phyloP scores from a whole-genome alignment of 2,797 vertebrate genomes.

The Triplophysa yarkandensis region DNA sequence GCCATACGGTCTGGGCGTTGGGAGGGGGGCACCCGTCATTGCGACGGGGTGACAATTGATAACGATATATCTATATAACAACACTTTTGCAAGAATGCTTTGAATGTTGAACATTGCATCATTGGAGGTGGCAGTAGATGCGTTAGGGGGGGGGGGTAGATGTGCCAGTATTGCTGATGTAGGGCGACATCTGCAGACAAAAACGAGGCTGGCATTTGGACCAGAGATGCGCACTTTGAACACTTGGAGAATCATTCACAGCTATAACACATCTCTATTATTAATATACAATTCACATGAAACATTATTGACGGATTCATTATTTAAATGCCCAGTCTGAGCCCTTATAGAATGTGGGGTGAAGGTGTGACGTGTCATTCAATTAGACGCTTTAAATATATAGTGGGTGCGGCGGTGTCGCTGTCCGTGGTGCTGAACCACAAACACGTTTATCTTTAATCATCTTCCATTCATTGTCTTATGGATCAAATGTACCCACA shows the following conservation, averaged over 20 bases:
- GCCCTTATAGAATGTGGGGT: not conserved
- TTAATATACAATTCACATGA: not conserved
- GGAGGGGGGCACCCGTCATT: conserved; percentile 40
- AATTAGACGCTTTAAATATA: not conserved
- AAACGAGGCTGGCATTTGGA: conserved; percentile 3
- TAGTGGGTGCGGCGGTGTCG: conserved; percentile 19
- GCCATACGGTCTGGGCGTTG: conserved; percentile 33
- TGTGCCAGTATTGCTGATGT: conserved; percentile 38
- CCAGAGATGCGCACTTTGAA: conserved; percentile 36
- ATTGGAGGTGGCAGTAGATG: conserved; percentile 48
- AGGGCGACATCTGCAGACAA: conserved; percentile 56
- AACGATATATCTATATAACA: not conserved
- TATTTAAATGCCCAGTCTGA: too few species aligned
- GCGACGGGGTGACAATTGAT: conserved; percentile 33
- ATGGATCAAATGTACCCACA: too few species aligned
- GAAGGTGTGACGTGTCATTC: not conserved
- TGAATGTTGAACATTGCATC: conserved; percentile 49
- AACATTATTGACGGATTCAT: too few species aligned
- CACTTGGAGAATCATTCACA: not conserved
- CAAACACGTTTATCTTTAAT: not conserved
- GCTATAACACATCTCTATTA: not conserved
- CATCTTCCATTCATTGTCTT: too few species aligned
- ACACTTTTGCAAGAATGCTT: not conserved
- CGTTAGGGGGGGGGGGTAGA: conserved; percentile 40
- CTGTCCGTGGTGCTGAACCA: conserved; percentile 72